Conservation (phyloP, 2,797 vertebrate genomes). For the Myotis pilosus region DNA sequence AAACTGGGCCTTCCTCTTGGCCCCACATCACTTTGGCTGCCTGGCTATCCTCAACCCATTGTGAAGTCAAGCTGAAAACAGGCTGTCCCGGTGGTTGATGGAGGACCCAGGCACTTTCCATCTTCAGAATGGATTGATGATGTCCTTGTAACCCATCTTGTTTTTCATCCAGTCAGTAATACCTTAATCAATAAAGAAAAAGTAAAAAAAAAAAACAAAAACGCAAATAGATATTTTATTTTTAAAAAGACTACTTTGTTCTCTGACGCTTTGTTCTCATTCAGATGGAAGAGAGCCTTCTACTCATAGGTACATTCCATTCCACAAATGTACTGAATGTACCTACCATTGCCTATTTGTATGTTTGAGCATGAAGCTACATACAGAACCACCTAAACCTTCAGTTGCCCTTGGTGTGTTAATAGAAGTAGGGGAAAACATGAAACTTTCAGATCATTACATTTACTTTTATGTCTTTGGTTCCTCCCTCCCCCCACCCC, state of each 20-base stretch:
- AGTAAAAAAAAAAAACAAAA: too few species aligned
- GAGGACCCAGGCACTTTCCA: background rate
- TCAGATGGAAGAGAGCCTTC: background rate
- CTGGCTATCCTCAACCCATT: background rate
- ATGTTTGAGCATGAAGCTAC: background rate
- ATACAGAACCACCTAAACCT: background rate
- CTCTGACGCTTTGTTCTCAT: background rate
- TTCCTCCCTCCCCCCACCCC: background rate
- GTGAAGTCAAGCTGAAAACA: slow-evolving; percentile 4
- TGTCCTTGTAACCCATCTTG: background rate
- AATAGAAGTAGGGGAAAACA: background rate
- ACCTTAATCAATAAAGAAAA: too few species aligned
- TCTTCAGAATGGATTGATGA: background rate
- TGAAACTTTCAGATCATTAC: background rate
- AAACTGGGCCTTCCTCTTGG: background rate
- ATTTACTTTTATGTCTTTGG: background rate
- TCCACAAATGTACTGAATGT: background rate
- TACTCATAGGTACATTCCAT: background rate
- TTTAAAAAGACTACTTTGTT: background rate
- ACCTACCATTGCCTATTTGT: background rate
- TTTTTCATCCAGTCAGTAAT: background rate
- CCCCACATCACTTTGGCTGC: background rate
- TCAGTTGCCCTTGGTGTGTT: background rate
- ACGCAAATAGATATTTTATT: too few species aligned
- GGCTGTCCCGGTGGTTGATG: background rate